Percentiles rank a stretch among this genome's conserved stretches.
Evolutionary conservation across 2,888 invertebrate species (phyloP).

Genomic region (Aspidapion aeneum): DNA sequence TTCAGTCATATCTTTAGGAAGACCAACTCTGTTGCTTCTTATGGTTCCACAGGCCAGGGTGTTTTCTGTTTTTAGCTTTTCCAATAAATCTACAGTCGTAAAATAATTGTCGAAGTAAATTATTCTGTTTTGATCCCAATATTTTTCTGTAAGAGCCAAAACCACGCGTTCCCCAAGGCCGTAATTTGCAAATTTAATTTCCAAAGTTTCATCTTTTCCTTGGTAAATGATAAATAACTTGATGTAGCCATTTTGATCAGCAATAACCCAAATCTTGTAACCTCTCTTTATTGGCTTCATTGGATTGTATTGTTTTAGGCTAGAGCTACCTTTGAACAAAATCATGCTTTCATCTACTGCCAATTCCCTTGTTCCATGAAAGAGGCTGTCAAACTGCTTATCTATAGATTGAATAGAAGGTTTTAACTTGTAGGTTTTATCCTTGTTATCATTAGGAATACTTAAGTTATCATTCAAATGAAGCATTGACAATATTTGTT

Average conservation of each 20-base stretch:
- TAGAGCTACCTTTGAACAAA: constrained; percentile 22
- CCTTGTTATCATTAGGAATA: constrained; percentile 11
- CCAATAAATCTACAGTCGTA: constrained; percentile 13
- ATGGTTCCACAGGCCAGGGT: constrained; percentile 21
- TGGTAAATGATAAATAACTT: constrained; percentile 2
- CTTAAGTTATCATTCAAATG: constrained; percentile 19
- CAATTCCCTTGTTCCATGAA: constrained; percentile 4
- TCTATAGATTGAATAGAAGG: background rate
- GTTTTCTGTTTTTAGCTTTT: constrained; percentile 14
- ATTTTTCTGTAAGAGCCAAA: constrained; percentile 2
- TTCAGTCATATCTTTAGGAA: constrained; percentile 15
- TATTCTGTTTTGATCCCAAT: constrained; percentile 7
- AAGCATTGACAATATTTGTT: constrained; percentile 6
- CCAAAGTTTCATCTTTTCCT: constrained; percentile 4
- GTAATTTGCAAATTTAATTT: background rate
- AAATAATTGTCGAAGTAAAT: constrained; percentile 20
- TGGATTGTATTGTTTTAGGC: constrained; percentile 17
- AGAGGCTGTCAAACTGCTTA: constrained; percentile 2
- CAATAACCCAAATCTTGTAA: constrained; percentile 11
- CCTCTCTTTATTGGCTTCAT: too few species aligned
- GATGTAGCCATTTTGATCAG: background rate
- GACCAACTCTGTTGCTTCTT: constrained; percentile 13
- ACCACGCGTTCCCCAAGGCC: constrained; percentile 2
- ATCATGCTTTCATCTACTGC: constrained; percentile 22
- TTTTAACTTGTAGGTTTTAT: constrained; percentile 8